Evolutionary conservation across 2,797 vertebrate species (phyloP), one percentile per base, ranked within the genome.

Genomic region (Sciaenops ocellatus): DNA sequence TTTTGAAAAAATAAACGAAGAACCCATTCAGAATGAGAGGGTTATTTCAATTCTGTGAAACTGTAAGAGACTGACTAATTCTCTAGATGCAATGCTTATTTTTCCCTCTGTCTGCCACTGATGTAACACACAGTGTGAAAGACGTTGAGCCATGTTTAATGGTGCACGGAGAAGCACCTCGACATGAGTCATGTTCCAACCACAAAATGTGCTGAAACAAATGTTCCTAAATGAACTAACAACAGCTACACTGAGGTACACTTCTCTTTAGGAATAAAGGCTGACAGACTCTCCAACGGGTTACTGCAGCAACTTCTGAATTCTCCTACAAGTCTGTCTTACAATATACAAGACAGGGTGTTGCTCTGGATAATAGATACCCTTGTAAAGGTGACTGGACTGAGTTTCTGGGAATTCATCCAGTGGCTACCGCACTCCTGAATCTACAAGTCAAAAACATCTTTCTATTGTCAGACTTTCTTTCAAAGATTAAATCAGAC

Each of bases 131-230:
- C 44, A 34, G 24, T 51, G 52, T 67, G 61, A 68, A 51, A 50
- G 12, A 72, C 16, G 18, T 47, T 56, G 57, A 66, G 62, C 59
- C 28, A n/a, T 28, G 56, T 78, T 65, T 83, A 54, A 69, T 28
- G 54, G 55, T 34, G n/a, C 42, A 65, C n/a, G 4, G 46, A 62
- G 54, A 60, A 69, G 16, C 66, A 69, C 50, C 67, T 69, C 46
- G 46, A 62, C 7, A 22, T 67, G 85, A 84, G 46, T 85, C 82
- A 79, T 50, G 30, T 65, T 59, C 24, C 38, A 28, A 48, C 1
- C 38, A 82, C 66, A 77, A 69, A 79, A 81, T 68, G 48, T 61
- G 38, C 48, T 57, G 54, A 68, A 74, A 75, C 50, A 64, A 38
- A 38, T 62, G 66, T 76, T 68, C 18, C 48, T 38, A 76, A 71